phyloP scores from a whole-genome alignment of 2,113 vertebrate species.

The Prochilodus magdalenae region DNA sequence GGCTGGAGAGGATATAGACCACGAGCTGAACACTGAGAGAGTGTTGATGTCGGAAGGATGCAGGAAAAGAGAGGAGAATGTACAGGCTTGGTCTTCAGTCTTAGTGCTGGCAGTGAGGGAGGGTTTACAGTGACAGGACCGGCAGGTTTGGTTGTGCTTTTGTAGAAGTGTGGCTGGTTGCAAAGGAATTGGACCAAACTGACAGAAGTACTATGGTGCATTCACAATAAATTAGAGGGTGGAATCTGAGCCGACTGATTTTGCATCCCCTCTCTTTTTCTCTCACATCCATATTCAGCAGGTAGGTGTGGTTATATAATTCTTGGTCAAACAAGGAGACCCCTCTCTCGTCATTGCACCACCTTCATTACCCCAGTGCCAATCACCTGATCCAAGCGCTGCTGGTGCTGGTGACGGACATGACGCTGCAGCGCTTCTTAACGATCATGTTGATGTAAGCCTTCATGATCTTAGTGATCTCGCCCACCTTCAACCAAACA shows the following conservation, averaged over 20 bases:
- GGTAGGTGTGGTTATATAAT: conserved; percentile 17
- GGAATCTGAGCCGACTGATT: neutral
- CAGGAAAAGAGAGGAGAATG: conserved; percentile 22
- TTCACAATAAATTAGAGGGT: conserved; percentile 13
- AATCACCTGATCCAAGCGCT: conserved; percentile 87
- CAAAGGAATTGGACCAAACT: conserved; percentile 1
- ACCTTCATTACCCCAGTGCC: conserved; percentile 42
- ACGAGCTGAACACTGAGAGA: neutral
- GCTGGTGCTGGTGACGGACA: conserved; percentile 82
- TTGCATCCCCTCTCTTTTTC: conserved; percentile 8
- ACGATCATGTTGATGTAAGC: conserved; percentile 95
- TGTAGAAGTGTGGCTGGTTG: conserved; percentile 23
- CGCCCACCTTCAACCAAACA: conserved; percentile 79
- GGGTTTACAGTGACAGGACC: conserved; percentile 29
- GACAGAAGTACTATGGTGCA: conserved; percentile 18
- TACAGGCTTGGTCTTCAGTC: conserved; percentile 18
- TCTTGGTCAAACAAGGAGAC: conserved; percentile 9
- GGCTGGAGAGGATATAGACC: neutral
- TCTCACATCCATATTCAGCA: conserved; percentile 1
- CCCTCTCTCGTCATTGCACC: conserved; percentile 3
- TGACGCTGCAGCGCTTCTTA: conserved; percentile 91
- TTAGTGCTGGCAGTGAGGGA: conserved; percentile 33
- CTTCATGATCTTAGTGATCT: conserved; percentile 94
- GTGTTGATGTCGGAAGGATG: neutral
- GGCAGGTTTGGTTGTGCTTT: conserved; percentile 51